Evolutionary conservation across 2,113 vertebrate species (phyloP), one percentile per base, ranked within the genome.

Genomic region (Sciurus niger): DNA sequence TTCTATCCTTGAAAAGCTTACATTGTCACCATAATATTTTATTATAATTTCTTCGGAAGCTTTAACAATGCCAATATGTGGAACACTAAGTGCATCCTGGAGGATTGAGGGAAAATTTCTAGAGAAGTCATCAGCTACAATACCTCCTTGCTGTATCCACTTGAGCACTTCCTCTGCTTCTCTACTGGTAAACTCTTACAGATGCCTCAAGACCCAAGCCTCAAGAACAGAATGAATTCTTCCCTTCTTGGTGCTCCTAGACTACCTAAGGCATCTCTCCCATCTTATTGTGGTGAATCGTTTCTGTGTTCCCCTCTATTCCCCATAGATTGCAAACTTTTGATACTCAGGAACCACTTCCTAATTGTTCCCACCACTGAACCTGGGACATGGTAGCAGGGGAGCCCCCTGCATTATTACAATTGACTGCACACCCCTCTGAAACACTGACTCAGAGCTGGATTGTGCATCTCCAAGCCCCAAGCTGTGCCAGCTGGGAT

Each of bases 1-100:
- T 76, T 17, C 55, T 94, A 25, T 68, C 20, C 8, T 94, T 70
- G 73, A 86, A 94, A 93, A 84, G 32, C 46, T 58, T 94, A 86
- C 10, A 78, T 86, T 70, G 40, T 79, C 40, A 86, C 18, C 32
- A 85, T 46, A 89, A 90, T 82, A 93, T 74, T 94, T 83, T 85
- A 63, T 76, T 53, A 32, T 79, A n/a, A 77, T 74, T 89, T 96
- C 37, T 94, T 77, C 17, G 58, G 70, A 32, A 25, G 51, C 4
- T 65, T 51, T 86, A 86, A 79, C 24, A 85, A 96, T 96, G 60
- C 46, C 63, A 94, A 88, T 20, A 4, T 5, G 40, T 90, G 63
- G 87, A 94, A 93, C 28, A 74, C 25, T 65, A 48, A 72, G 48
- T 70, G 20, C 8, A n/a, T 18, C 2, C 1, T 58, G 55, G 85